A percentile compares a stretch with the other conserved stretches of the same genome.
These are phyloP conservation scores for Tetranychus urticae DNA, from an alignment of 1,140 invertebrate species.

Conservation along the genomic window DNA sequence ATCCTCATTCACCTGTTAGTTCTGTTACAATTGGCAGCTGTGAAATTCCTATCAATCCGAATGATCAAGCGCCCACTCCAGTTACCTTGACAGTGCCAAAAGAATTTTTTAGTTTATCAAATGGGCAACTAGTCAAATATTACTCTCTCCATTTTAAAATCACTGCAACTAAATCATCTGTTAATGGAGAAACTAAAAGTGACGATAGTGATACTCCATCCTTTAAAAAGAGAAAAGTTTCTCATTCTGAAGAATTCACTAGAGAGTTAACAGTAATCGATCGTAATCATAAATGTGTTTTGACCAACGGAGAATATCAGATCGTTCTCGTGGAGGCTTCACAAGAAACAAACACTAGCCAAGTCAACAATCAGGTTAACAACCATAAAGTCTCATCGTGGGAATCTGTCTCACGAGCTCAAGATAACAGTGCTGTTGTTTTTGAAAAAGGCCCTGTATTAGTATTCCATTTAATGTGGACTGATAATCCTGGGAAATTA, in stretches of 20 bases:
- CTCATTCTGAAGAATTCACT: constrained; percentile 30
- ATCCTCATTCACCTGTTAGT: constrained; percentile 52
- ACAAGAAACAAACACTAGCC: not conserved
- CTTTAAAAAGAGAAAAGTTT: constrained; percentile 25
- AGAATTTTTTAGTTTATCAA: constrained; percentile 50
- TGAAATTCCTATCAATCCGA: constrained; percentile 54
- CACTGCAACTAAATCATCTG: constrained; percentile 17
- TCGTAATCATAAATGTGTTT: constrained; percentile 55
- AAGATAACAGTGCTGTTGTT: constrained; percentile 18
- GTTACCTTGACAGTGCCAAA: constrained; percentile 44
- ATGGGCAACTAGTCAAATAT: constrained; percentile 60
- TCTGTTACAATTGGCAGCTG: constrained; percentile 37
- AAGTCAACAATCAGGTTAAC: not conserved
- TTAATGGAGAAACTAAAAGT: not conserved
- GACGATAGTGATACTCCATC: not conserved
- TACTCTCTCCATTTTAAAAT: constrained; percentile 57
- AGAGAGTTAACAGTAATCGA: constrained; percentile 73
- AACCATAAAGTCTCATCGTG: not conserved
- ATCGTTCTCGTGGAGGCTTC: constrained; percentile 41
- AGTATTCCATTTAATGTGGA: constrained; percentile 60
- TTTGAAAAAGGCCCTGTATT: constrained; percentile 43
- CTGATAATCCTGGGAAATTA: constrained; percentile 20
- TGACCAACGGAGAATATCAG: constrained; percentile 73
- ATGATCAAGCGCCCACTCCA: constrained; percentile 34
- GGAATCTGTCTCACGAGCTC: not conserved